Evolutionary conservation across 2,113 vertebrate genomes (phyloP), one percentile per base, ranked within the genome.

Genomic region (Mirza zaza): DNA sequence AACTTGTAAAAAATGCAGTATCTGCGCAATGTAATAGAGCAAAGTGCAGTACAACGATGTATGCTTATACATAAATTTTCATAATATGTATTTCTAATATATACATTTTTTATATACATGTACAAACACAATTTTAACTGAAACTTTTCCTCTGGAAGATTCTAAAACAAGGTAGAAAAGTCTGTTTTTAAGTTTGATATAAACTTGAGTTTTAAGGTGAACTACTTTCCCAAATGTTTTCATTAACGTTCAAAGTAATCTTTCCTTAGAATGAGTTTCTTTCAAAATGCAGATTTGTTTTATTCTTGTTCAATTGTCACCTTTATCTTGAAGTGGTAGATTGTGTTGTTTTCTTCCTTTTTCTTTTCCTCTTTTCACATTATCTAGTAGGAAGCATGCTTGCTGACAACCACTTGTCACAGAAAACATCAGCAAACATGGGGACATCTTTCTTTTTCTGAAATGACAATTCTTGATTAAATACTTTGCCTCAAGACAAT

Each of bases 221-320:
- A 34, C 48, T 6, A 71, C 77, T 81, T 90, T 79, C 86, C 83
- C 63, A 87, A 36, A 18, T 90, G 73, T 59, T 97, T 83, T 86
- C 63, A 34, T 89, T 84, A 96, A 63, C 57, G 48, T 85, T 50
- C 63, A 87, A 83, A 91, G 14, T 90, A 12, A 36, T 57, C 48
- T 87, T 96, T 92, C 6, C 59, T 59, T 94, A 76, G 52, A 76
- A 50, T 12, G n/a, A 29, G 9, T 81, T 70, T 81, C 65, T 89
- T 96, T 81, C 68, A 92, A 63, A 96, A 61, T 91, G 73, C 70
- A n/a, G 5, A 45, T 90, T 75, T 92, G 55, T 67, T 91, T 65
- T 59, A 45, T 86, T 75, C 57, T 11, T 29, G 5, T 90, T 63
- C 80, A 92, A 48, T 84, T 82, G 36, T 93, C 68, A 79, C 39